Percentiles rank a stretch among this genome's conserved stretches.
These are phyloP conservation scores for Ferdinandea cuprea DNA, from an alignment of 2,888 invertebrate genomes.

Conservation along the genomic window DNA sequence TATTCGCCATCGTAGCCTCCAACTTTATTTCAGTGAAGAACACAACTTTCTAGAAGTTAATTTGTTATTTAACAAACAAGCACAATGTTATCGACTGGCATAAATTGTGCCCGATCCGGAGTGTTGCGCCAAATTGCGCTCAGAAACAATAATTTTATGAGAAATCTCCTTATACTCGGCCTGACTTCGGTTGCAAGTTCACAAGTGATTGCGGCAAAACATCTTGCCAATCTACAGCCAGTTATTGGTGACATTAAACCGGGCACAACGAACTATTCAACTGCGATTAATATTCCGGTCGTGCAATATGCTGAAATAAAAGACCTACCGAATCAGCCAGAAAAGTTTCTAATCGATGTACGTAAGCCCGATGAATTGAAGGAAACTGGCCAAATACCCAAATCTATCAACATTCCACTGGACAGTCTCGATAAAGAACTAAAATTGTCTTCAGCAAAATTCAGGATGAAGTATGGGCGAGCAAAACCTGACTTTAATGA, in stretches of 20 bases:
- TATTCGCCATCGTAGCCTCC: background rate
- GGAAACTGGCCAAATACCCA: slow-evolving; percentile 88
- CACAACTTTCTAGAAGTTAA: slow-evolving; percentile 11
- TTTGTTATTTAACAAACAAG: background rate
- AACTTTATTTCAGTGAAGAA: slow-evolving; percentile 12
- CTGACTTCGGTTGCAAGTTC: slow-evolving; percentile 35
- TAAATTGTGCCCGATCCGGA: slow-evolving; percentile 19
- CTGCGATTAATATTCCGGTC: slow-evolving; percentile 54
- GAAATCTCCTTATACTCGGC: slow-evolving; percentile 45
- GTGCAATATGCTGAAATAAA: slow-evolving; percentile 82
- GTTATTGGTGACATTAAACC: slow-evolving; percentile 7
- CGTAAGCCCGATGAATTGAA: slow-evolving; percentile 89
- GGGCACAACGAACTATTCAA: slow-evolving; percentile 11
- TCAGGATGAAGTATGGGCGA: slow-evolving; percentile 85
- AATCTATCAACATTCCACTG: slow-evolving; percentile 91
- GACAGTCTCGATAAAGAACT: slow-evolving; percentile 77
- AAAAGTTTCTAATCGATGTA: slow-evolving; percentile 89
- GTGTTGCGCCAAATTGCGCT: slow-evolving; percentile 33
- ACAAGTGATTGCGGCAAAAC: slow-evolving; percentile 2
- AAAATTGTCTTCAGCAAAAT: slow-evolving; percentile 84
- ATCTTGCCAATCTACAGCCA: background rate
- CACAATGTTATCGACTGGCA: slow-evolving; percentile 16
- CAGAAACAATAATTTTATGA: slow-evolving; percentile 28
- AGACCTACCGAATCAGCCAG: slow-evolving; percentile 83
- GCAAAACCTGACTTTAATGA: slow-evolving; percentile 85